Evolutionary conservation across 2,888 invertebrate species (phyloP), one percentile per base, ranked within the genome.

Genomic region (Catocala sponsa): DNA sequence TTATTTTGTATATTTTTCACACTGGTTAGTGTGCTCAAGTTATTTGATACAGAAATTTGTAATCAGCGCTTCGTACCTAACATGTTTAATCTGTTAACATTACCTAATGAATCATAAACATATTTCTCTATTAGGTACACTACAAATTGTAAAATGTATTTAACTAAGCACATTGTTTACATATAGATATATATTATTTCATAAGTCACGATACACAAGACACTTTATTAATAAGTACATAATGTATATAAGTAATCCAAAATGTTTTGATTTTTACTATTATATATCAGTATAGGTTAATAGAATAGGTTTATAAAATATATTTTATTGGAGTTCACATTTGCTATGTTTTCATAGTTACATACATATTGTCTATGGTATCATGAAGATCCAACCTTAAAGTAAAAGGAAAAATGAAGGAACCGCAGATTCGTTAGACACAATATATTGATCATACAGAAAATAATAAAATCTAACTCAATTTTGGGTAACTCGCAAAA

Each of bases 401-500:
- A 48, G 55, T 61, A 58, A 61, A 59, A 59, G 53, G 49, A 63
- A 47, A 57, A 50, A 13, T 48, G 47, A 60, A 75, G 75, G 76
- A 75, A 75, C 76, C 68, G 72, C 55, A 63, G 54, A 61, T 72
- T 65, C 55, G 52, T 41, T 60, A 55, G 63, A 70, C 50, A 68
- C 55, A n/a, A n/a, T n/a, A 57, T 25, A 59, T 49, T 57, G 13
- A 38, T 54, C 46, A 59, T 58, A 57, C 46, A 55, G 47, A 54
- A 59, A 61, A 35, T 60, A 67, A 47, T 55, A 61, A 59, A 63
- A 57, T 60, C 65, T 74, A 76, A 72, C 54, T 65, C 58, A 65
- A 76, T 70, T 77, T 77, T 68, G 74, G 79, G 79, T 74, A 87
- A 87, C 86, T 85, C 75, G 78, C 68, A 74, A 78, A 79, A 76